These are phyloP conservation scores for Eulemur albifrons DNA, from an alignment of 2,797 vertebrate species.

Conservation along the genomic window DNA sequence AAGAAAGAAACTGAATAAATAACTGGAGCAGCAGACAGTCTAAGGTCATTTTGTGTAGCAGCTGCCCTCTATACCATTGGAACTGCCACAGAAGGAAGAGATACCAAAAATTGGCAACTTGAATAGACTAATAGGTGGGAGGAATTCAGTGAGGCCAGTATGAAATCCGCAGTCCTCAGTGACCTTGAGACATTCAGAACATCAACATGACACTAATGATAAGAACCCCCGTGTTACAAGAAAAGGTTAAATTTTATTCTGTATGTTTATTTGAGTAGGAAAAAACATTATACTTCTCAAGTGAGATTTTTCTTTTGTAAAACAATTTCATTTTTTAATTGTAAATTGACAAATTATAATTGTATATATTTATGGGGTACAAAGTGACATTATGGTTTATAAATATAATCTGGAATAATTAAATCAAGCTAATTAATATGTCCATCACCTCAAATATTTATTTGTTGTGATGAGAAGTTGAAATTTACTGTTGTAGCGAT, in stretches of 20 bases:
- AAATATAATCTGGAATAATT: neutral
- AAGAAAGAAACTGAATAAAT: slow-evolving; percentile 17
- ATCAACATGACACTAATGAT: neutral
- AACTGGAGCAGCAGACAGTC: neutral
- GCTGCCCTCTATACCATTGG: neutral
- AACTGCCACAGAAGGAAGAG: neutral
- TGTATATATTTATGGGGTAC: neutral
- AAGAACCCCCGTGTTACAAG: neutral
- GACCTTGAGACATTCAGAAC: neutral
- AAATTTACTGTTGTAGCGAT: neutral
- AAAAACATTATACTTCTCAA: too few relatives aligned
- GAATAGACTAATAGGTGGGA: neutral
- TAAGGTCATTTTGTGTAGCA: neutral
- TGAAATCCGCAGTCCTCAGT: neutral
- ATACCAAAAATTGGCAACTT: neutral
- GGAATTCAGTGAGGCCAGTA: neutral
- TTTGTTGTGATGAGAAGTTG: neutral
- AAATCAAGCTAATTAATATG: neutral
- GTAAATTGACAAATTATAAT: neutral
- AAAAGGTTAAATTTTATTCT: neutral
- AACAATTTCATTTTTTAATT: neutral
- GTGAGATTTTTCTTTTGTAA: neutral
- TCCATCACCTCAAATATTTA: neutral
- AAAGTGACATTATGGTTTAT: neutral
- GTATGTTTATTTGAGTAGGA: neutral